Conservation (phyloP, 1,140 invertebrate species). For the Gonatopus flavifemur region DNA sequence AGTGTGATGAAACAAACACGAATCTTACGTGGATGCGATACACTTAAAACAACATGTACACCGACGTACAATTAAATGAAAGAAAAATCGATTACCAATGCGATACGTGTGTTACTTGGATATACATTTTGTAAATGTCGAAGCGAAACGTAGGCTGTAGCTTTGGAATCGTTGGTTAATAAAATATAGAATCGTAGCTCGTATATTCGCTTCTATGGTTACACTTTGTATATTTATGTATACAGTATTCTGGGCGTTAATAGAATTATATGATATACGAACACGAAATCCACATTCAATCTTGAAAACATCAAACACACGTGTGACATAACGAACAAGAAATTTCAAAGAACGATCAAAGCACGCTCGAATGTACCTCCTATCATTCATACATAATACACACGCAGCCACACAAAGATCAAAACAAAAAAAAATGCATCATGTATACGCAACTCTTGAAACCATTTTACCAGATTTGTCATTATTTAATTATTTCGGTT, state of each 20-base stretch:
- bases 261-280: too few species aligned
- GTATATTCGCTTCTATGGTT: too few species aligned
- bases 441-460: constrained; percentile 60
- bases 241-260: too few species aligned
- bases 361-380: constrained; percentile 39
- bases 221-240: too few species aligned
- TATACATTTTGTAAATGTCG: too few species aligned
- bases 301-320: not conserved
- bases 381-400: constrained; percentile 32
- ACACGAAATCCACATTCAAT: too few species aligned
- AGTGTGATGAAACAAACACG: constrained; percentile 47
- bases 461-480: constrained; percentile 62
- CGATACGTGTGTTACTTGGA: constrained; percentile 17
- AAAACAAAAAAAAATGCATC: constrained; percentile 59
- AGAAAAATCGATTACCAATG: too few species aligned
- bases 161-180: too few species aligned
- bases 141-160: too few species aligned
- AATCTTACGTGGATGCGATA: constrained; percentile 30
- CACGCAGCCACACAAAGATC: constrained; percentile 53
- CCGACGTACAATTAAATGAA: constrained; percentile 14
- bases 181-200: too few species aligned
- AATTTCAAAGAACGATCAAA: constrained; percentile 32
- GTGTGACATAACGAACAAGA: constrained; percentile 11
- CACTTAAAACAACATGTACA: constrained; percentile 3
- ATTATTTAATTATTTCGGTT: constrained; percentile 63